Conservation (phyloP, 37 sponge, comb jelly and placozoan species). For the Theonella swinhoei region DNA sequence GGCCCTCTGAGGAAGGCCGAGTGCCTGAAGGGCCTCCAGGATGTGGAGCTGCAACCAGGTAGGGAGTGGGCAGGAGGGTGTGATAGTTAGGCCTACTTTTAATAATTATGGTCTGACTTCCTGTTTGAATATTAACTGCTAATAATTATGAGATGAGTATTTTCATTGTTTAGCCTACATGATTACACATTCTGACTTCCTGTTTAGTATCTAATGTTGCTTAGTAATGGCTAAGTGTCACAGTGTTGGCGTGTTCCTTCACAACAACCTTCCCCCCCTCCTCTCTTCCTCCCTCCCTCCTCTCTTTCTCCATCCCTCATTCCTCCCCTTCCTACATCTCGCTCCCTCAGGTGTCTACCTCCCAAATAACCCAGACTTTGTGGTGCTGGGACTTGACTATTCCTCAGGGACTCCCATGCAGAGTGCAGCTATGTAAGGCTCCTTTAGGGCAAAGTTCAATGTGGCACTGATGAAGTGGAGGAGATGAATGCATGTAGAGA, state of each 20-base stretch:
- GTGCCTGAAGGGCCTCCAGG: slow-evolving; percentile 78
- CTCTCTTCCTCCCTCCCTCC: slow-evolving; percentile 23
- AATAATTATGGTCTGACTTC: too few species aligned
- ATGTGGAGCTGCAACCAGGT: slow-evolving; percentile 77
- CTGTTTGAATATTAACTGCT: too few species aligned
- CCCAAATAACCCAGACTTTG: slow-evolving; percentile 93
- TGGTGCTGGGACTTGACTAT: slow-evolving; percentile 90
- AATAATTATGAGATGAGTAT: too few species aligned
- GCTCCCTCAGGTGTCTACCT: slow-evolving; percentile 93
- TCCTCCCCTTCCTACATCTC: slow-evolving; percentile 23
- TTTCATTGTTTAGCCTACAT: too few species aligned
- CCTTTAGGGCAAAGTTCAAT: slow-evolving; percentile 92
- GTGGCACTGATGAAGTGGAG: slow-evolving; percentile 80
- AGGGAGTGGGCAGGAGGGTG: too few species aligned
- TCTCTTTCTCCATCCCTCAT: slow-evolving; percentile 8
- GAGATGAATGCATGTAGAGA: slow-evolving; percentile 42
- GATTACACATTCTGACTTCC: neutral
- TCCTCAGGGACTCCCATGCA: slow-evolving; percentile 93
- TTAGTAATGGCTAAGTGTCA: neutral
- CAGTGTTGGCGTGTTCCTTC: slow-evolving; percentile 7
- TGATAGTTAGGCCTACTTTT: too few species aligned
- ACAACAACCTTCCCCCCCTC: too few species aligned
- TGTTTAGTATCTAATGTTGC: neutral
- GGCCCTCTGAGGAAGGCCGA: slow-evolving; percentile 82
- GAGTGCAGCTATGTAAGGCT: slow-evolving; percentile 98